These are phyloP conservation scores for Xenus cinereus DNA, from an alignment of 2,113 vertebrate species.

Conservation along the genomic window DNA sequence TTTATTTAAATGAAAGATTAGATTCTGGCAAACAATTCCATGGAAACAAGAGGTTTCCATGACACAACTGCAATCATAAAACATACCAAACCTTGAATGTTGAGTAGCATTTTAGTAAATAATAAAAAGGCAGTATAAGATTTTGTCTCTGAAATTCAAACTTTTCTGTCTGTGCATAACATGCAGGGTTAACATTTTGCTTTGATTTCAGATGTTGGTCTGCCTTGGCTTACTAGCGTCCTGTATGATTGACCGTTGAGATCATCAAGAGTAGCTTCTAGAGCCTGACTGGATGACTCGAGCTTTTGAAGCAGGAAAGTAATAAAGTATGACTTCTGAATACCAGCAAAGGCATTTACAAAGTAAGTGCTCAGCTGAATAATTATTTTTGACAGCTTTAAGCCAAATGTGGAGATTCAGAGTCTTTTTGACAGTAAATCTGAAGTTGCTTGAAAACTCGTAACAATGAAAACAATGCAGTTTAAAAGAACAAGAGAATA, in stretches of 20 bases:
- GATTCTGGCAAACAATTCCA: not conserved
- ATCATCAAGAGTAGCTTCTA: not conserved
- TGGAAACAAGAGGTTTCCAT: not conserved
- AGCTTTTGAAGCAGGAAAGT: not conserved
- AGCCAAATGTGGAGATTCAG: not conserved
- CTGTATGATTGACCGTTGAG: not conserved
- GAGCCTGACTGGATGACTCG: accelerated
- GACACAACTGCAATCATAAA: not conserved
- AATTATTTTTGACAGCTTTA: not conserved
- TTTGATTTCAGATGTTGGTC: not conserved
- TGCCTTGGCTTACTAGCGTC: not conserved
- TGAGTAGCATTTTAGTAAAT: not conserved
- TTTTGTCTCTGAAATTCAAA: not conserved
- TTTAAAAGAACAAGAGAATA: not conserved
- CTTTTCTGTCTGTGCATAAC: not conserved
- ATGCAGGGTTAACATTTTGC: not conserved
- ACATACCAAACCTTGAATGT: not conserved
- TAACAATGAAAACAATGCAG: not conserved
- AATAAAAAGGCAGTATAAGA: not conserved
- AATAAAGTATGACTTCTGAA: not conserved
- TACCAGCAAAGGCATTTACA: not conserved
- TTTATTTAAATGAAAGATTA: not conserved
- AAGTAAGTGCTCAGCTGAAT: not conserved
- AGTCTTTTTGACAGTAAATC: not conserved
- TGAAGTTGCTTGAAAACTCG: not conserved